Percentiles rank a stretch among this genome's conserved stretches.
phyloP scores from a whole-genome alignment of 2,113 vertebrate species.

The Rostratula benghalensis region DNA sequence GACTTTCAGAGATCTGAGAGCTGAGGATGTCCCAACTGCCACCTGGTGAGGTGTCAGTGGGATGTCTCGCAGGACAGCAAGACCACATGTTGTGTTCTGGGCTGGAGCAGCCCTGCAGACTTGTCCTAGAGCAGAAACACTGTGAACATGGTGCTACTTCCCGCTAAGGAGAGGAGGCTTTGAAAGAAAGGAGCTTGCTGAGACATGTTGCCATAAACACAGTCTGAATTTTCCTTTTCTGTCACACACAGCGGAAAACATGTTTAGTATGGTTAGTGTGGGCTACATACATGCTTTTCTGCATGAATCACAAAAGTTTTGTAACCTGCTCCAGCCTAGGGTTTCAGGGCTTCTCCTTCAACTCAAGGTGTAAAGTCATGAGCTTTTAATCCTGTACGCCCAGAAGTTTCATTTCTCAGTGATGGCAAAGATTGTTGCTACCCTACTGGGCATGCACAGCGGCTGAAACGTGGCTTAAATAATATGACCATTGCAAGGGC shows the following conservation, averaged over 20 bases:
- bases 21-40: neutral
- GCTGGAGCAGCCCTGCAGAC: neutral
- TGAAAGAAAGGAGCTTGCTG: neutral
- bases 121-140: neutral
- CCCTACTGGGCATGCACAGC: neutral
- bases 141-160: neutral
- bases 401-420: neutral
- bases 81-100: fast-evolving
- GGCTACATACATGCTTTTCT: neutral
- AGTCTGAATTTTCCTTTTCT: neutral
- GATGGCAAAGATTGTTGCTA: neutral
- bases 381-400: neutral
- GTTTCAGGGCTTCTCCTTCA: neutral
- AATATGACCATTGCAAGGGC: neutral
- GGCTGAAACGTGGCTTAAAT: neutral
- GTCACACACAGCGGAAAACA: neutral
- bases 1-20: neutral
- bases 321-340: neutral
- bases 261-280: neutral
- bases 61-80: neutral
- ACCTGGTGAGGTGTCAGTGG: neutral
- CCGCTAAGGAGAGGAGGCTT: neutral
- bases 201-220: neutral
- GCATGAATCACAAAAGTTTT: neutral
- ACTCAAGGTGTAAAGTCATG: neutral